phyloP scores from a whole-genome alignment of 2,888 invertebrate species.

The Lacanobia oleracea region DNA sequence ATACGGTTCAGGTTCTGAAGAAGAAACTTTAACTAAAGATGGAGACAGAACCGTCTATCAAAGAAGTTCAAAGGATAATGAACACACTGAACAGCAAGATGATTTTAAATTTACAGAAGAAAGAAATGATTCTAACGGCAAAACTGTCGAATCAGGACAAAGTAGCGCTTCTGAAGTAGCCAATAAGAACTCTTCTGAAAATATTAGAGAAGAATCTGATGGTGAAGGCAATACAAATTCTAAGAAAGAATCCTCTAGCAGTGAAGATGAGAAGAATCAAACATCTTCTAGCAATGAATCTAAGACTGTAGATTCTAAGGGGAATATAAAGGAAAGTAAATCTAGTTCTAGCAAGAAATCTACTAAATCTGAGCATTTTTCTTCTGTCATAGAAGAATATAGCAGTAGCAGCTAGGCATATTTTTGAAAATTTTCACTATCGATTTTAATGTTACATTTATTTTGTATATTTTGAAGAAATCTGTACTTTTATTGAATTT shows the following conservation, averaged over 20 bases:
- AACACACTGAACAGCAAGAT: background rate
- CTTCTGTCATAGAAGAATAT: background rate
- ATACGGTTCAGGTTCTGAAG: background rate
- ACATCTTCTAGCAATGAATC: background rate
- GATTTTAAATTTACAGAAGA: background rate
- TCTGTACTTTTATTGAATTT: background rate
- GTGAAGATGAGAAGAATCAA: background rate
- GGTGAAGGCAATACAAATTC: background rate
- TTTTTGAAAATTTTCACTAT: background rate
- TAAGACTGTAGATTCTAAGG: background rate
- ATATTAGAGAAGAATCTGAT: background rate
- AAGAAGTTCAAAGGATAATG: background rate
- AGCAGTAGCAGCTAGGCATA: background rate
- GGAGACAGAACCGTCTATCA: background rate
- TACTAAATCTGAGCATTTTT: background rate
- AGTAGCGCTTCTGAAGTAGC: background rate
- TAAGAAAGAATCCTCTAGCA: background rate
- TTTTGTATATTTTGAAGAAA: background rate
- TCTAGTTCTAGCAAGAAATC: background rate
- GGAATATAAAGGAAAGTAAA: background rate
- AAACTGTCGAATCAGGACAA: background rate
- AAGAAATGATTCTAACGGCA: background rate
- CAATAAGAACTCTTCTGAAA: background rate
- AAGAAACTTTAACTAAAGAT: background rate
- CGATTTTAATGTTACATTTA: background rate